A percentile compares a stretch with the other conserved stretches of the same genome.
Conservation (phyloP, 2,113 vertebrate species). For the Aphyosemion australe region DNA sequence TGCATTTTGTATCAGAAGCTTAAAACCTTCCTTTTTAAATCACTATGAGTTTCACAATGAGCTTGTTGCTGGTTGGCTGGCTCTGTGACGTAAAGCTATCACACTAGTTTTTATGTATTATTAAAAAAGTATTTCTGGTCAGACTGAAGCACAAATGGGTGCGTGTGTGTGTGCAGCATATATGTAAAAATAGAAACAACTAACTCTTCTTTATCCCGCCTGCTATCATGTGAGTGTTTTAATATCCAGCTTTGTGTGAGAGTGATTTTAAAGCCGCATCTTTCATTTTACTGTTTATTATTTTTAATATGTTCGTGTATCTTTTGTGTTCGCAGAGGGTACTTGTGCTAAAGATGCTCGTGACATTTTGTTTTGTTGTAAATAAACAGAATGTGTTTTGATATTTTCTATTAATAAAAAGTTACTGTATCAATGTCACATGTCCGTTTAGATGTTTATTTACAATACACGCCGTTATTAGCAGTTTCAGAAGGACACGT, state of each 20-base stretch:
- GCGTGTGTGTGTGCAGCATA: constrained; percentile 1
- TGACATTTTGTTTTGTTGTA: constrained; percentile 64
- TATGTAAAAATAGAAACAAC: constrained; percentile 8
- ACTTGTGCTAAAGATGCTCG: constrained; percentile 63
- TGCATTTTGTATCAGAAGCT: constrained; percentile 64
- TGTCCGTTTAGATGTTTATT: constrained; percentile 54
- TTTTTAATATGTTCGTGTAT: constrained; percentile 48
- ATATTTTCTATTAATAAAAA: constrained; percentile 7
- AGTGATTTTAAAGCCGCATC: constrained; percentile 23
- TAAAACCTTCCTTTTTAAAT: constrained; percentile 18
- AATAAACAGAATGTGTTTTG: constrained; percentile 44
- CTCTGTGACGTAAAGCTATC: constrained; percentile 59
- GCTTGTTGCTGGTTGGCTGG: constrained; percentile 75
- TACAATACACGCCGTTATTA: constrained; percentile 31
- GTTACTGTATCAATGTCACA: neutral
- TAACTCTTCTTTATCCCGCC: constrained; percentile 22
- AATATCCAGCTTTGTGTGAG: constrained; percentile 26
- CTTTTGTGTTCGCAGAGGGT: constrained; percentile 52
- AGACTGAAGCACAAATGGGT: constrained; percentile 26
- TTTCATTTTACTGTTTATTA: constrained; percentile 38
- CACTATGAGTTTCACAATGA: constrained; percentile 45
- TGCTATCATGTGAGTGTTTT: constrained; percentile 23
- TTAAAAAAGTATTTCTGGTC: constrained; percentile 25
- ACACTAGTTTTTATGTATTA: constrained; percentile 32
- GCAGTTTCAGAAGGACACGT: neutral